Conservation (phyloP, 2,888 invertebrate genomes). For the Sacculina carcini region DNA sequence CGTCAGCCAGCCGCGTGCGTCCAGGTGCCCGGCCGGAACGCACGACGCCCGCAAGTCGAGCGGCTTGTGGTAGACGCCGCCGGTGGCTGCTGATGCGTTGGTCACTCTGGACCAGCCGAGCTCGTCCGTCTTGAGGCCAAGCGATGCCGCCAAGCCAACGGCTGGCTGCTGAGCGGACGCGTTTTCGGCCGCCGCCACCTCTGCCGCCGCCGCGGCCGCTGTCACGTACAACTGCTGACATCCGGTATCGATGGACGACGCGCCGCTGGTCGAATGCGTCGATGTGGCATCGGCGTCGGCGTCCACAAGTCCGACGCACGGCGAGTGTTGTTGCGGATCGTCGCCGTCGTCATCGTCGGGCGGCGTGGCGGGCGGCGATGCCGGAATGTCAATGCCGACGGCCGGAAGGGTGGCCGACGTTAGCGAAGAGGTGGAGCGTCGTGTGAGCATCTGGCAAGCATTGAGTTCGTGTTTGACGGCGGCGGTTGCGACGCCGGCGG, state of each 20-base stretch:
- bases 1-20: slow-evolving; percentile 5
- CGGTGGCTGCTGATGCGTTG: too few species aligned
- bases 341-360: not conserved
- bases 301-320: slow-evolving; percentile 12
- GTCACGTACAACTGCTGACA: too few species aligned
- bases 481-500: too few species aligned
- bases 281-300: slow-evolving; percentile 11
- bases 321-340: slow-evolving; percentile 1
- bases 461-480: too few species aligned
- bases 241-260: too few species aligned
- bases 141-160: not conserved
- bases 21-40: slow-evolving; percentile 11
- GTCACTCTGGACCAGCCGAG: slow-evolving; percentile 3
- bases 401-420: too few species aligned
- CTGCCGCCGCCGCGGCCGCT: slow-evolving; percentile 4
- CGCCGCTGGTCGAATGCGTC: slow-evolving; percentile 10
- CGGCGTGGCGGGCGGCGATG: not conserved
- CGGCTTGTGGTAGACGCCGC: slow-evolving; percentile 10
- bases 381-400: not conserved
- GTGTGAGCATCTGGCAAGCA: too few species aligned
- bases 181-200: not conserved
- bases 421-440: too few species aligned
- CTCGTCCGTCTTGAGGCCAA: too few species aligned
- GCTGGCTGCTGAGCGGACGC: not conserved
- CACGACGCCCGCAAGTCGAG: slow-evolving; percentile 12